Base-by-base conservation (phyloP, 2,797 vertebrate species). In the Muscicapa comitata region DNA sequence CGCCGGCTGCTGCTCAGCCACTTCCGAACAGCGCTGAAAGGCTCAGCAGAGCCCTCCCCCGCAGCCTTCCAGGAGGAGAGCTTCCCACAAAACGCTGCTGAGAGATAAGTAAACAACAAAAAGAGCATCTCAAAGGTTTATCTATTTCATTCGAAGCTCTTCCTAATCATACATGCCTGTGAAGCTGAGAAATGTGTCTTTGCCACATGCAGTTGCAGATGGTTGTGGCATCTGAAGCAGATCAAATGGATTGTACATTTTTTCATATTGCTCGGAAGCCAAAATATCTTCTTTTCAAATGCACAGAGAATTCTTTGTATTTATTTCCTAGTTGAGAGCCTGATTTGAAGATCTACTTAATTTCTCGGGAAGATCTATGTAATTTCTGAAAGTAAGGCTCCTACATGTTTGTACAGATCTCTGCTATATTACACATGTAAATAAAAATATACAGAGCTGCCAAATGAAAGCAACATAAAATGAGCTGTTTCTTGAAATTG, bases 171-270 rank as follows among this genome's bases (percentile, higher is more conserved):
- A 14, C 2, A 2, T 71, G 83, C 45, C 76, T 19, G 58, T 2
- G 0, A 78, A 85, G 65, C 72, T 66, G 78, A 31, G 59, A 79
- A 89, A 74, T 54, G 54, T 8, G 86, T 29, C 31, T 37, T 83
- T 74, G 84, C 78, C 89, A 77, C 96, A 53, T 54, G 75, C 81
- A 18, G 65, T 82, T 94, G 92, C 94, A 96, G 95, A 88, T 94
- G 93, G 93, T 51, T 86, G 94, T 40, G 61, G 84, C 91, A 72
- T 75, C 89, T 87, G 84, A 91, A 62, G 86, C 72, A 54, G 62
- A 92, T 86, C 75, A 75, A 68, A 66, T 37, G 62, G 76, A 59
- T 81, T 72, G 87, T 90, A 70, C 75, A 4, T 86, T 94, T 96
- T 78, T 48, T 83, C 37, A 2, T 90, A 13, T 26, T 19, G 7